phyloP scores from a whole-genome alignment of 2,888 invertebrate species.

The Nymphalis polychloros region DNA sequence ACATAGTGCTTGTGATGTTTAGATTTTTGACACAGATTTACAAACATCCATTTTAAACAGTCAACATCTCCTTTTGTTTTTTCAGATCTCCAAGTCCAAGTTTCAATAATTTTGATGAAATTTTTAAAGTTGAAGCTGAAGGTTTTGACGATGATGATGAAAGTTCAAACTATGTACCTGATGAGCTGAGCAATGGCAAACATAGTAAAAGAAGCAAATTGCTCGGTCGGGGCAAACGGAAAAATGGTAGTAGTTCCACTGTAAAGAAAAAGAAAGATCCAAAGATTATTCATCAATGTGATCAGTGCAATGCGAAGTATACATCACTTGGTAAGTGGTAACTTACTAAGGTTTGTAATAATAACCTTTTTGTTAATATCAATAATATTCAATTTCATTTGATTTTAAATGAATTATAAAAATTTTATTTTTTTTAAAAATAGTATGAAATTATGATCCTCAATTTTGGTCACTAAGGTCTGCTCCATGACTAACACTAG shows the following conservation, averaged over 20 bases:
- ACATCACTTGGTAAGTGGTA: conserved; percentile 57
- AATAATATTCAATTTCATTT: too few species aligned
- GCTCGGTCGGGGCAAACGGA: conserved; percentile 21
- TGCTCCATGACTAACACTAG: too few species aligned
- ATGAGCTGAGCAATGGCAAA: conserved; percentile 43
- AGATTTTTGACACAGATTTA: neutral
- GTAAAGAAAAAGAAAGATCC: conserved; percentile 42
- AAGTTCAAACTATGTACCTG: conserved; percentile 49
- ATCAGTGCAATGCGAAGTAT: conserved; percentile 69
- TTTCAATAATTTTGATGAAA: conserved; percentile 36
- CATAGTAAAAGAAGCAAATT: conserved; percentile 35
- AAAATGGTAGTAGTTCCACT: conserved; percentile 16
- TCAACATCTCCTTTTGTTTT: neutral
- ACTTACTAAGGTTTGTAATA: too few species aligned
- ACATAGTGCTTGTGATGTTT: neutral
- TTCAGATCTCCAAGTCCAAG: conserved; percentile 40
- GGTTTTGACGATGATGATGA: conserved; percentile 59
- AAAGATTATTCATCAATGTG: conserved; percentile 65
- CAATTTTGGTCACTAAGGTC: too few species aligned
- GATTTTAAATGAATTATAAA: too few species aligned
- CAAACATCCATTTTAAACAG: too few species aligned
- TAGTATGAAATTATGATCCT: too few species aligned
- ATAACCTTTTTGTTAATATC: too few species aligned
- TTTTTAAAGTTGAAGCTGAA: conserved; percentile 49
- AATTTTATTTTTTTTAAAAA: too few species aligned